A percentile compares a stretch with the other conserved stretches of the same genome.
Conservation (phyloP, 2,888 invertebrate genomes). For the Amiota minor region DNA sequence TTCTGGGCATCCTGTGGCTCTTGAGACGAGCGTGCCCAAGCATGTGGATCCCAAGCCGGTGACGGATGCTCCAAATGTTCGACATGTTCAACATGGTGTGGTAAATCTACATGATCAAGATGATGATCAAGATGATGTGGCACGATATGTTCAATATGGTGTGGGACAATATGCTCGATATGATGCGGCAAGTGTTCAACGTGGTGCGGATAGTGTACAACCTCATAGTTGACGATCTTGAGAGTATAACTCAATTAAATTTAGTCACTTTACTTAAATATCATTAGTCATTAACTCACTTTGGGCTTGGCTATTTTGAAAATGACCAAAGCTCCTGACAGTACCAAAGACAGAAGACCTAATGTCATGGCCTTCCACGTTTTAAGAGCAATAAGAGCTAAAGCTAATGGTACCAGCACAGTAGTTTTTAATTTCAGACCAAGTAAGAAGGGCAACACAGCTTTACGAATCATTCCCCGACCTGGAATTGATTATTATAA, state of each 20-base stretch:
- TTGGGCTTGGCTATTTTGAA: constrained; percentile 92
- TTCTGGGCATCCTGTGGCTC: constrained; percentile 71
- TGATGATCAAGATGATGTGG: constrained; percentile 75
- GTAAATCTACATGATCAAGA: constrained; percentile 65
- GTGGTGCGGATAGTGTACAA: constrained; percentile 84
- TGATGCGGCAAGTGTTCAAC: constrained; percentile 56
- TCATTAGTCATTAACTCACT: constrained; percentile 67
- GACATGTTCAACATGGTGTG: constrained; percentile 75
- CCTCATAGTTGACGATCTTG: constrained; percentile 86
- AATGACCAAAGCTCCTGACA: constrained; percentile 88
- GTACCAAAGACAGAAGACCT: constrained; percentile 86
- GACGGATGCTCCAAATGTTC: constrained; percentile 75
- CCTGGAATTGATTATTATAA: constrained; percentile 75
- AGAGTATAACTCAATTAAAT: background rate
- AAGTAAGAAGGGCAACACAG: constrained; percentile 87
- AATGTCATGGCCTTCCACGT: constrained; percentile 92
- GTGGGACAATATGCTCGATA: constrained; percentile 68
- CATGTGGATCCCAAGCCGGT: constrained; percentile 75
- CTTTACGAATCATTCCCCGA: constrained; percentile 87
- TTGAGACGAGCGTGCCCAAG: constrained; percentile 78
- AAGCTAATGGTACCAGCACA: constrained; percentile 85
- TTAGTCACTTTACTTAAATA: background rate
- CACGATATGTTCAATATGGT: constrained; percentile 69
- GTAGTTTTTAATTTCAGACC: constrained; percentile 91
- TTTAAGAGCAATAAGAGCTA: constrained; percentile 88